Conservation (phyloP, 2,113 vertebrate genomes). For the Ellobius talpinus region DNA sequence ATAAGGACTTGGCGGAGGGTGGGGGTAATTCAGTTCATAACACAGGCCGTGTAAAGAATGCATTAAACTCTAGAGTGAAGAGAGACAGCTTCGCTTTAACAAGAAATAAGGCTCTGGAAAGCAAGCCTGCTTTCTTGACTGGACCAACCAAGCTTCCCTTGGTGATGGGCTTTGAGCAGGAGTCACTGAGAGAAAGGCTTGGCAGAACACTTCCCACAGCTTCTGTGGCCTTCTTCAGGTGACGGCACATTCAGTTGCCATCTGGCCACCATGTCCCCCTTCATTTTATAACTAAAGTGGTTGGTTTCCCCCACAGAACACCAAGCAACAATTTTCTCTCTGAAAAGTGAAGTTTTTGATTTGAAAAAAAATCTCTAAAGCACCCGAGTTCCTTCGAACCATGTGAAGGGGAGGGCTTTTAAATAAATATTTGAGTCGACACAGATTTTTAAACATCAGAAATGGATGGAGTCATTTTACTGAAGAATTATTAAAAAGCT, state of each 20-base stretch:
- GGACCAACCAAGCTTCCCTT: background rate
- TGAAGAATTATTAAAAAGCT: conserved; percentile 65
- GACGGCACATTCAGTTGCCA: background rate
- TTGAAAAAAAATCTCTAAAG: conserved; percentile 64
- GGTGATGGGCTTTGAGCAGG: background rate
- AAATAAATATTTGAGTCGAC: conserved; percentile 49
- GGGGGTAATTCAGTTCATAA: background rate
- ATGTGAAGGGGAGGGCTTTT: background rate
- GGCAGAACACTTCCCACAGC: background rate
- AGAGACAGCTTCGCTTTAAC: background rate
- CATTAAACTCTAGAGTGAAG: background rate
- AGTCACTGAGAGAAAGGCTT: background rate
- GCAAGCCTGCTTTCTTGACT: background rate
- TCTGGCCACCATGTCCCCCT: background rate
- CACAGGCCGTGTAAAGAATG: background rate
- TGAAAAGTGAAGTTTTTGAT: conserved; percentile 62
- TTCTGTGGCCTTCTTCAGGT: background rate
- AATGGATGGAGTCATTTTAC: conserved; percentile 46
- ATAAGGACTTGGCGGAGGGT: background rate
- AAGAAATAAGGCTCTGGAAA: background rate
- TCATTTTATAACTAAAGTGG: background rate
- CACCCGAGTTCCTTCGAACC: conserved; percentile 49
- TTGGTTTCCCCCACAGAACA: conserved; percentile 31
- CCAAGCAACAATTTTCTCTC: conserved; percentile 49
- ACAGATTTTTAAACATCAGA: conserved; percentile 45